phyloP scores from a whole-genome alignment of 2,113 vertebrate genomes.

The Strix uralensis region DNA sequence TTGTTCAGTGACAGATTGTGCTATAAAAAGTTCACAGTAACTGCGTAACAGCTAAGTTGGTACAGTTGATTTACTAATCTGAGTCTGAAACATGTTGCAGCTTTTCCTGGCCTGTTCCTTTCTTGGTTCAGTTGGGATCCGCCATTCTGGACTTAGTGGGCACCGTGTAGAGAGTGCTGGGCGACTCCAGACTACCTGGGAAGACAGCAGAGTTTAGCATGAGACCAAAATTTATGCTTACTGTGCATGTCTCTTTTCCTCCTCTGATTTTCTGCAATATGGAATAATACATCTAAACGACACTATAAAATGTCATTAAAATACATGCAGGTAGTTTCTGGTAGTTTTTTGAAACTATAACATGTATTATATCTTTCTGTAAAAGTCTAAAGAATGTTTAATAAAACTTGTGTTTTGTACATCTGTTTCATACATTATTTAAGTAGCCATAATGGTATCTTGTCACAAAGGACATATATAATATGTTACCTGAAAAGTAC shows the following conservation, averaged over 20 bases:
- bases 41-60: neutral
- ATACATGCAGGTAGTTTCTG: neutral
- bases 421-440: neutral
- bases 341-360: neutral
- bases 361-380: neutral
- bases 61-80: neutral
- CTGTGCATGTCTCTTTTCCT: neutral
- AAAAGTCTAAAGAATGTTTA: neutral
- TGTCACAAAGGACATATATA: neutral
- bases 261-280: neutral
- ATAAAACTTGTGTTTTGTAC: neutral
- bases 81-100: neutral
- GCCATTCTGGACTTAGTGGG: neutral
- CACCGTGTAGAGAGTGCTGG: accelerated
- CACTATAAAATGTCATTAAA: neutral
- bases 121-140: accelerated
- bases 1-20: neutral
- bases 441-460: neutral
- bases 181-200: accelerated
- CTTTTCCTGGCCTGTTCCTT: neutral
- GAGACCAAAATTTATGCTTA: neutral
- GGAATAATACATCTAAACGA: neutral
- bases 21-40: neutral
- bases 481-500: neutral
- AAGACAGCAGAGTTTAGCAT: neutral